Conservation (phyloP, 2,888 invertebrate genomes). For the Eledone cirrhosa region DNA sequence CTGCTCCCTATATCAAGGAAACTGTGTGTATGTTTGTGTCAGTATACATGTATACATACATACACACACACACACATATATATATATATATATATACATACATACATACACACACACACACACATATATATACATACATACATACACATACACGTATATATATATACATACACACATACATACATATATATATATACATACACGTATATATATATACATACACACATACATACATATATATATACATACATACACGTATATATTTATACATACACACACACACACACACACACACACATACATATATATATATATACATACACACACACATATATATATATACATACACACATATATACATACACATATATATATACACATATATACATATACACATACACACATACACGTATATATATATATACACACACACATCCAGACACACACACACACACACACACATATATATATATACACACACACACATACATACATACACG, state of each 20-base stretch:
- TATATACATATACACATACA: neutral
- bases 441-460: too few relatives aligned
- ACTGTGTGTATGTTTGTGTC: too few relatives aligned
- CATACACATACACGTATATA: too few relatives aligned
- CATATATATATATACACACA: too few relatives aligned
- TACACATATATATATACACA: neutral
- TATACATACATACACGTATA: neutral
- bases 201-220: neutral
- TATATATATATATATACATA: too few relatives aligned
- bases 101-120: fast-evolving
- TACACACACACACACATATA: too few relatives aligned
- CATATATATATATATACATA: neutral
- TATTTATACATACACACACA: neutral
- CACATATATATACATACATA: too few relatives aligned
- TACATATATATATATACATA: too few relatives aligned
- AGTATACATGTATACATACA: too few relatives aligned
- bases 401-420: neutral
- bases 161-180: too few relatives aligned
- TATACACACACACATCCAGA: neutral
- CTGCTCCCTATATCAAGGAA: too few relatives aligned
- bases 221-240: neutral
- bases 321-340: neutral
- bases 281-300: neutral
- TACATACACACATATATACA: neutral
- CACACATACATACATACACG: too few relatives aligned